Conservation (phyloP, 1,140 invertebrate species). For the Formica exsecta region DNA sequence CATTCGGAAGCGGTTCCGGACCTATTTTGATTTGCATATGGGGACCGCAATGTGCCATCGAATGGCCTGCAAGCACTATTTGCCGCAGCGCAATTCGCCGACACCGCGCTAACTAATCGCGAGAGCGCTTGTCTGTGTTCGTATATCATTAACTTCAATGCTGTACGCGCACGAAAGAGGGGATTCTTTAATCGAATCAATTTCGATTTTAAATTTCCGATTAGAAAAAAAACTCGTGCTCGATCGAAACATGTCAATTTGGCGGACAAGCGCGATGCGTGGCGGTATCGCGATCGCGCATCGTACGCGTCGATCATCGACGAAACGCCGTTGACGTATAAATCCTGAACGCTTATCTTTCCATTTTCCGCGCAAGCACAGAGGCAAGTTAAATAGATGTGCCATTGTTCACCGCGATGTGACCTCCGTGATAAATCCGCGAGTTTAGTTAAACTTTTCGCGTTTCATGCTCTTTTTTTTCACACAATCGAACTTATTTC, state of each 20-base stretch:
- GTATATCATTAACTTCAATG: background rate
- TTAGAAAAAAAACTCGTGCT: background rate
- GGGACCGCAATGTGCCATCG: conserved; percentile 71
- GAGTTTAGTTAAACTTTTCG: conserved; percentile 44
- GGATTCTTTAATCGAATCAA: background rate
- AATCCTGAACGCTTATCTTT: conserved; percentile 60
- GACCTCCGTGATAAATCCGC: conserved; percentile 49
- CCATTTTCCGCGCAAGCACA: conserved; percentile 61
- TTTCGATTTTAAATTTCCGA: background rate
- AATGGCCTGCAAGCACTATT: conserved; percentile 65
- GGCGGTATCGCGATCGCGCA: conserved; percentile 34
- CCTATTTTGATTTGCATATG: conserved; percentile 76
- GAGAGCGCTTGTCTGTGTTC: background rate
- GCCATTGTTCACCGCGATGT: conserved; percentile 40
- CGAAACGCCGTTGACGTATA: conserved; percentile 60
- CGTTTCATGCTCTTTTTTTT: background rate
- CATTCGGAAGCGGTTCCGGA: conserved; percentile 60
- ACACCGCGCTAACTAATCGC: conserved; percentile 45
- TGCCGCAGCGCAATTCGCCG: conserved; percentile 58
- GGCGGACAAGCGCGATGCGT: conserved; percentile 21
- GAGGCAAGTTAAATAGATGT: conserved; percentile 56
- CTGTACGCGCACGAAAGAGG: background rate
- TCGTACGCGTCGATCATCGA: conserved; percentile 43
- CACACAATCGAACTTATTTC: conserved; percentile 27
- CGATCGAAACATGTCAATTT: conserved; percentile 51